These are phyloP conservation scores for Horisme vitalbata DNA, from an alignment of 2,888 invertebrate genomes.

Conservation along the genomic window DNA sequence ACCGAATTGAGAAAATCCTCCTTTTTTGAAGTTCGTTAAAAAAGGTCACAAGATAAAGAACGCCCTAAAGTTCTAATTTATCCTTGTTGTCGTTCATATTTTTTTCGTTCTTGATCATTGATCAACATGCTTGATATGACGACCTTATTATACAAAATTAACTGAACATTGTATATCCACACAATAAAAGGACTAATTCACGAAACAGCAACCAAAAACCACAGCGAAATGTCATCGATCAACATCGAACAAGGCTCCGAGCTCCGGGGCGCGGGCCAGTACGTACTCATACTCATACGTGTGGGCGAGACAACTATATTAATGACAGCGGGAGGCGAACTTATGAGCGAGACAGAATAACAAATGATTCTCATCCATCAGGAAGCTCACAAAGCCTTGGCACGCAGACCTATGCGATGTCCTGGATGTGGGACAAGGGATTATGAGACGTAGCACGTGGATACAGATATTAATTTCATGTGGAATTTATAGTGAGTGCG, in stretches of 20 bases:
- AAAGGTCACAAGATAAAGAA: too few species aligned
- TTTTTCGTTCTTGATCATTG: too few species aligned
- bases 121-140: neutral
- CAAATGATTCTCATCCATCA: slow-evolving; percentile 50
- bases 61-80: too few species aligned
- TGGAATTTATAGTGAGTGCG: neutral
- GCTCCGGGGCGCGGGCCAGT: too few species aligned
- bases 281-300: too few species aligned
- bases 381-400: slow-evolving; percentile 44
- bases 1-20: too few species aligned
- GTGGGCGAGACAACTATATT: slow-evolving; percentile 32
- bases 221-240: slow-evolving; percentile 8
- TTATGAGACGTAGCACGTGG: slow-evolving; percentile 18
- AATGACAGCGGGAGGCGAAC: slow-evolving; percentile 42
- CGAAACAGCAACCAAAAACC: slow-evolving; percentile 2
- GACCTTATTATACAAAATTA: too few species aligned
- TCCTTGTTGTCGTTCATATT: too few species aligned
- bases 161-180: neutral
- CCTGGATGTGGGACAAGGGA: slow-evolving; percentile 17
- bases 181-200: too few species aligned
- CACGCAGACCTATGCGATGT: slow-evolving; percentile 34
- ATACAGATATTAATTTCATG: slow-evolving; percentile 23
- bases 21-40: too few species aligned
- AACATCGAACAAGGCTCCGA: slow-evolving; percentile 4
- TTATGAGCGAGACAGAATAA: slow-evolving; percentile 46